Evolutionary conservation across 2,888 invertebrate species (phyloP).

Genomic region (Conus canariensis): DNA sequence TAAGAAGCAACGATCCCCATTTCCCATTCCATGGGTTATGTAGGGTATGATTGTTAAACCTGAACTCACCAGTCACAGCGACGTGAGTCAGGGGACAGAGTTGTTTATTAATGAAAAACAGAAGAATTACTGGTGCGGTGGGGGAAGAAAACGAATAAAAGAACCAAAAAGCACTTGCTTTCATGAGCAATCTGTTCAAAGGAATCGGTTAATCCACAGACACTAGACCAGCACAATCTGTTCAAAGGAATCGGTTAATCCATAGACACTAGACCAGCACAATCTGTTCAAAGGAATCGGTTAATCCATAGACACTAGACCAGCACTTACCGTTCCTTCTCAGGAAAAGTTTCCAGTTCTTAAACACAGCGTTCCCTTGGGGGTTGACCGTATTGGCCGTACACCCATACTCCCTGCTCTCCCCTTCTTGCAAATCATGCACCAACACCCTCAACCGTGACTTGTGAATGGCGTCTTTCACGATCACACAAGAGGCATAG

Average conservation of each 20-base stretch:
- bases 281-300: background rate
- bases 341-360: conserved; percentile 25
- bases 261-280: too few species aligned
- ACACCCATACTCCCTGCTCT: conserved; percentile 29
- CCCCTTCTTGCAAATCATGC: conserved; percentile 32
- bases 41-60: too few species aligned
- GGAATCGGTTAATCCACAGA: too few species aligned
- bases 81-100: too few species aligned
- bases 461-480: background rate
- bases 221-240: too few species aligned
- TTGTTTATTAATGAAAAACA: background rate
- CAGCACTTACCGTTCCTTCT: conserved; percentile 19
- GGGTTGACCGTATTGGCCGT: background rate
- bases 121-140: background rate
- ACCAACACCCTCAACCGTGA: conserved; percentile 31
- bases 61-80: too few species aligned
- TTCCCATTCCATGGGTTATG: too few species aligned
- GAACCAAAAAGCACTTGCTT: background rate
- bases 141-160: background rate
- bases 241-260: too few species aligned
- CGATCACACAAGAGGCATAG: conserved; percentile 30
- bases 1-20: too few species aligned
- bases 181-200: background rate
- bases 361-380: background rate
- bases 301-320: background rate